Percentiles rank a stretch among this genome's conserved stretches.
Conservation (phyloP, 2,113 vertebrate species). For the Phycodurus eques region DNA sequence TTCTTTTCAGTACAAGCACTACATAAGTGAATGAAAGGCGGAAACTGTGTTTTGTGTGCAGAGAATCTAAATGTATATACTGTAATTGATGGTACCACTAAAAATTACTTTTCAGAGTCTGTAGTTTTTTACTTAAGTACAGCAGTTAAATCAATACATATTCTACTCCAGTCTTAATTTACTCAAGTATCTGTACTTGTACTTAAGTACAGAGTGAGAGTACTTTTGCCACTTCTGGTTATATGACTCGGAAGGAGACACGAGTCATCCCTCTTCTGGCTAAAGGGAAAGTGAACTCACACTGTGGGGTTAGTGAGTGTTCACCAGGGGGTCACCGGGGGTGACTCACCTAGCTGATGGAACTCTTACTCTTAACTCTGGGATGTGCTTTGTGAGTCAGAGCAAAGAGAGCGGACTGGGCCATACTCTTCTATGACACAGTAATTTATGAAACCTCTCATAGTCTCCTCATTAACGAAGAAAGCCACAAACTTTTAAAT, state of each 20-base stretch:
- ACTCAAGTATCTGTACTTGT: background rate
- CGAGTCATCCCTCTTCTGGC: conserved; percentile 42
- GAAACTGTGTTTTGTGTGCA: too few relatives aligned
- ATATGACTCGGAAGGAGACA: conserved; percentile 31
- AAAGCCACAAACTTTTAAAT: conserved; percentile 37
- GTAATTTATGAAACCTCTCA: conserved; percentile 12
- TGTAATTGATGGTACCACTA: too few relatives aligned
- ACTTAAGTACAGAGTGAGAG: background rate
- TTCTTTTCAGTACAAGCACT: too few relatives aligned
- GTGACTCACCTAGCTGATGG: conserved; percentile 59
- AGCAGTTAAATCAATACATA: too few relatives aligned
- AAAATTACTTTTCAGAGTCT: too few relatives aligned
- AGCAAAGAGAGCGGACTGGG: conserved; percentile 46
- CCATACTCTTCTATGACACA: conserved; percentile 53
- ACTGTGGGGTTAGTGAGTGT: conserved; percentile 30
- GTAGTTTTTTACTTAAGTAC: background rate
- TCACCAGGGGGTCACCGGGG: conserved; percentile 30
- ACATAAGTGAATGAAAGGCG: too few relatives aligned
- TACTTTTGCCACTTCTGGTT: background rate
- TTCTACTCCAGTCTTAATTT: too few relatives aligned
- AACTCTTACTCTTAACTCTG: conserved; percentile 41
- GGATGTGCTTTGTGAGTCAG: conserved; percentile 65
- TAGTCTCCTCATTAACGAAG: conserved; percentile 31
- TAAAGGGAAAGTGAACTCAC: conserved; percentile 68
- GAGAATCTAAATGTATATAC: too few relatives aligned